Percentiles rank a stretch among this genome's conserved stretches.
phyloP scores from a whole-genome alignment of 2,113 vertebrate genomes.

The Microtus oregoni region DNA sequence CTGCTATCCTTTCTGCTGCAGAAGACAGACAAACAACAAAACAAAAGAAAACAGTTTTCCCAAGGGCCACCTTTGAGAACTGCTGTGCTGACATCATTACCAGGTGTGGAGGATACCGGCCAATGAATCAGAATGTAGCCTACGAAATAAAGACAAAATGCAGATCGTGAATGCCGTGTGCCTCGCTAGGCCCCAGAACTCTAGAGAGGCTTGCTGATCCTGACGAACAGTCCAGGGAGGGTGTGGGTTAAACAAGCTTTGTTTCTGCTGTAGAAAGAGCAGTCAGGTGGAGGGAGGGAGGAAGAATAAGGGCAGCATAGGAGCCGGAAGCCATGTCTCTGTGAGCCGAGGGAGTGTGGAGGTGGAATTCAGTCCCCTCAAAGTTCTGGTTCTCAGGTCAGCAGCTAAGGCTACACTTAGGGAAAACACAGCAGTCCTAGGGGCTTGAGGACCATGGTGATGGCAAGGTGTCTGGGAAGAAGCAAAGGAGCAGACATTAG shows the following conservation, averaged over 20 bases:
- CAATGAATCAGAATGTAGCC: background rate
- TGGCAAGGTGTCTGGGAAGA: rapidly evolving
- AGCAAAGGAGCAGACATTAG: rapidly evolving
- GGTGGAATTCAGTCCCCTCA: rapidly evolving
- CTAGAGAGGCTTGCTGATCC: rapidly evolving
- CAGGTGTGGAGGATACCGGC: background rate
- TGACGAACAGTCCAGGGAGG: background rate
- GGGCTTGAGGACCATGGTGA: rapidly evolving
- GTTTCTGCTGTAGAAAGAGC: background rate
- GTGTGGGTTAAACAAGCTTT: rapidly evolving
- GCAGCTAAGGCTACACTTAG: rapidly evolving
- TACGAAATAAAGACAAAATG: background rate
- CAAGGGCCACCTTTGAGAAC: background rate
- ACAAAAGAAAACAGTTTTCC: background rate
- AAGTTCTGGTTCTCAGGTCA: rapidly evolving
- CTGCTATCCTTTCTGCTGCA: rapidly evolving
- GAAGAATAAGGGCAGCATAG: rapidly evolving
- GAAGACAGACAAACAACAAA: background rate
- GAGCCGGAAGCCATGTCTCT: rapidly evolving
- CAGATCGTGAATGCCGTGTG: rapidly evolving
- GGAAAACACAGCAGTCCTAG: too few species aligned
- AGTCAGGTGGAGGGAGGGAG: background rate
- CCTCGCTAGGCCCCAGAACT: rapidly evolving
- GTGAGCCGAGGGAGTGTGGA: rapidly evolving
- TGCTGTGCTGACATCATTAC: background rate